Evolutionary conservation across 2,113 vertebrate genomes (phyloP), one percentile per base, ranked within the genome.

Genomic region (Takifugu bimaculatus): DNA sequence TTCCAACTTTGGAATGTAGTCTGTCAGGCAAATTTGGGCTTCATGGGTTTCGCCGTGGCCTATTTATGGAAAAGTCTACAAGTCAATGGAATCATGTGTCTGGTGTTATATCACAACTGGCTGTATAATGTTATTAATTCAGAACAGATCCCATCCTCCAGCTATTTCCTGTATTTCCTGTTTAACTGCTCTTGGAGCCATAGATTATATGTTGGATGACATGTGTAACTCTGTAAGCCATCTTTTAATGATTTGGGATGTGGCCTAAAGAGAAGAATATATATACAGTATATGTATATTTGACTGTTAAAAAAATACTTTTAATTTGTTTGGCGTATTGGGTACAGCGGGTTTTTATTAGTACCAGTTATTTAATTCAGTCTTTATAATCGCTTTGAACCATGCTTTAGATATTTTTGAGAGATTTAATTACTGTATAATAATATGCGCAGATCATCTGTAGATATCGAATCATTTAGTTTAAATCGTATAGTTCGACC

Each of bases 41-140:
- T 59, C 47, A 65, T 45, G 60, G 54, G 35, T 51, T 69, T 57
- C 58, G 56, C 63, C 45, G 47, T 50, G 43, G 50, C 67, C 58
- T 70, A 75, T 73, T 77, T 64, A 54, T 76, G 49, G 69, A 57
- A 77, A 75, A 45, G 28, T 42, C n/a, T 54, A 42, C 26, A 52
- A 60, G 50, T 75, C 28, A 54, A 66, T 54, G 45, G 60, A 72
- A 69, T 63, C 9, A 26, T 57, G 63, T 70, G 45, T 74, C 35
- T 50, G 12, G 4, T 49, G 68, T 82, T 80, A 68, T 68, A 63
- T 81, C 67, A 84, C 60, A 13, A 26, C 52, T 57, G 66, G 64
- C 57, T 56, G 54, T 66, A 48, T 71, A 65, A 74, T 29, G n/a
- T 60, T 65, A 65, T 77, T 74, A 64, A 47, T 59, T 68, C 39